phyloP scores from a whole-genome alignment of 2,888 invertebrate species.

The Apodemia duryi region DNA sequence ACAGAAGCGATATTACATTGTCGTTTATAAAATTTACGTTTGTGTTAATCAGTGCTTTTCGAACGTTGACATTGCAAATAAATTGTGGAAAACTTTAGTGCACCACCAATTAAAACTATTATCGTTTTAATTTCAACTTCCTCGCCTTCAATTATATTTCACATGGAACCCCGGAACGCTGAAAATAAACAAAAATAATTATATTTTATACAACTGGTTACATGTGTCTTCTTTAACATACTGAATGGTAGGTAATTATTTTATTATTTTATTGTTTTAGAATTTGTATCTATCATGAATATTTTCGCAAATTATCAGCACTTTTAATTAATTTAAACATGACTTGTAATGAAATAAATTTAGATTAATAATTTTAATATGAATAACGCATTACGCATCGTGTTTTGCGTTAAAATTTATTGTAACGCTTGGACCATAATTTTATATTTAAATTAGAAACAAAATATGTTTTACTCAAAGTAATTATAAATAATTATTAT shows the following conservation, averaged over 20 bases:
- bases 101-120: slow-evolving; percentile 60
- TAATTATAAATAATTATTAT: too few relatives aligned
- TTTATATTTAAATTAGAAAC: too few relatives aligned
- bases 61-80: slow-evolving; percentile 31
- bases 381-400: background rate
- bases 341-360: background rate
- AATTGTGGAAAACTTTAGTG: slow-evolving; percentile 45
- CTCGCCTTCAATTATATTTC: slow-evolving; percentile 63
- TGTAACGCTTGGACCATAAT: too few relatives aligned
- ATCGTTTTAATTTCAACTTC: slow-evolving; percentile 67
- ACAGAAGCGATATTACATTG: slow-evolving; percentile 13
- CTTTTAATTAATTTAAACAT: background rate
- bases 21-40: slow-evolving; percentile 32
- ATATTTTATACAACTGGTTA: slow-evolving; percentile 41
- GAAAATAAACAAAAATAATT: slow-evolving; percentile 62
- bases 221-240: slow-evolving; percentile 53
- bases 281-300: background rate
- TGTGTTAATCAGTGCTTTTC: slow-evolving; percentile 43
- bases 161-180: slow-evolving; percentile 66
- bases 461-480: too few relatives aligned
- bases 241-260: slow-evolving; percentile 62
- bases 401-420: background rate
- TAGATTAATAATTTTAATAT: background rate
- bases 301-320: background rate
- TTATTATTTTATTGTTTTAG: background rate